These are phyloP conservation scores for Muscicapa adusta DNA, from an alignment of 2,113 vertebrate genomes.

Conservation along the genomic window DNA sequence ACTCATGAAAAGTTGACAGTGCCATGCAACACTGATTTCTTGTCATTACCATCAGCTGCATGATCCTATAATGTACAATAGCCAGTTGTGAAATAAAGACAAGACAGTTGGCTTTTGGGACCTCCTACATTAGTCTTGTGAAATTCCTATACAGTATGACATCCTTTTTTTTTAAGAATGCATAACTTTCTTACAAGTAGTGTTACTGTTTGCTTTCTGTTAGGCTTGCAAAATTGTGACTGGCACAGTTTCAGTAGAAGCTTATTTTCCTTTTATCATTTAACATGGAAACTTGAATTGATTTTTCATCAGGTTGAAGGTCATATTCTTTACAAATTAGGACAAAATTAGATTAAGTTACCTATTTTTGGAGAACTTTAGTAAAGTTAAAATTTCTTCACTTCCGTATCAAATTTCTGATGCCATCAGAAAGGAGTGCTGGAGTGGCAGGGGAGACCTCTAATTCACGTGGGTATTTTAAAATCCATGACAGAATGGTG, in stretches of 20 bases:
- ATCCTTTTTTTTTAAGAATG: neutral
- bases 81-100: neutral
- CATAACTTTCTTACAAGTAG: neutral
- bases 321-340: neutral
- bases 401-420: neutral
- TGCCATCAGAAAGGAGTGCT: neutral
- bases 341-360: neutral
- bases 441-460: neutral
- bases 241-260: neutral
- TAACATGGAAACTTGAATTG: neutral
- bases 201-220: neutral
- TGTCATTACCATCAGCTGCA: conserved; percentile 16
- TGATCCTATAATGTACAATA: neutral
- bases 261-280: neutral
- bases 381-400: neutral
- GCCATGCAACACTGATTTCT: conserved; percentile 4
- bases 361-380: neutral
- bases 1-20: conserved; percentile 11
- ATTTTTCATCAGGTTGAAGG: neutral
- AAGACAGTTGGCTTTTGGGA: neutral
- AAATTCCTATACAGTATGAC: neutral
- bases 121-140: neutral
- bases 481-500: neutral
- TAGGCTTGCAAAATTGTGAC: neutral
- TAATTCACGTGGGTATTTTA: neutral